phyloP scores from a whole-genome alignment of 2,113 vertebrate species.

The Clinocottus analis region DNA sequence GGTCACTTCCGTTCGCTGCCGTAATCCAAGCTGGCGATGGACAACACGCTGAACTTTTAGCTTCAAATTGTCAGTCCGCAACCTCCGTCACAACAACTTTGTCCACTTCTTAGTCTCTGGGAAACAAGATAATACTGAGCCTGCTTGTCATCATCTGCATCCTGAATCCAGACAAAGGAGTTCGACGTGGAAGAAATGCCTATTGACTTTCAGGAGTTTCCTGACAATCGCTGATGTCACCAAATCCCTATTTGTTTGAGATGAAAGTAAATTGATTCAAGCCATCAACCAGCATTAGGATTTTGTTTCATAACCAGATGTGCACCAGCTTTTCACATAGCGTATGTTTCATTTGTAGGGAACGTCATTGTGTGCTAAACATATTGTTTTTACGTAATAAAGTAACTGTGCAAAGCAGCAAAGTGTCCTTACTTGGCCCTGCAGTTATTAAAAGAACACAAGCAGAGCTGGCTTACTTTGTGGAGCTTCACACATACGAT shows the following conservation, averaged over 20 bases:
- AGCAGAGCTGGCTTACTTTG: conserved; percentile 8
- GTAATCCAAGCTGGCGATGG: too few species aligned
- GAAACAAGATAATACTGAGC: background rate
- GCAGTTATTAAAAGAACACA: background rate
- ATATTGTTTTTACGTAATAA: background rate
- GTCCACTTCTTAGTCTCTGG: too few species aligned
- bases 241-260: background rate
- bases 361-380: background rate
- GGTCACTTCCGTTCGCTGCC: too few species aligned
- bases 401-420: background rate
- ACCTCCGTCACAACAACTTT: too few species aligned
- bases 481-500: background rate
- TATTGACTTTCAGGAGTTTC: too few species aligned
- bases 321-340: background rate
- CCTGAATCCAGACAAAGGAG: too few species aligned
- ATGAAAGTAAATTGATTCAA: background rate
- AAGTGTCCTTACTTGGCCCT: background rate
- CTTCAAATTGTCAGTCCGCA: too few species aligned
- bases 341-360: background rate
- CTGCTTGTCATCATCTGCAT: background rate
- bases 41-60: too few species aligned
- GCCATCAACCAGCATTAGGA: background rate
- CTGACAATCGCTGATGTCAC: background rate
- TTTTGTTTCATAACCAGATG: background rate
- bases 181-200: background rate